Evolutionary conservation across 2,888 invertebrate species (phyloP).

Genomic region (Physocephala rufipes): DNA sequence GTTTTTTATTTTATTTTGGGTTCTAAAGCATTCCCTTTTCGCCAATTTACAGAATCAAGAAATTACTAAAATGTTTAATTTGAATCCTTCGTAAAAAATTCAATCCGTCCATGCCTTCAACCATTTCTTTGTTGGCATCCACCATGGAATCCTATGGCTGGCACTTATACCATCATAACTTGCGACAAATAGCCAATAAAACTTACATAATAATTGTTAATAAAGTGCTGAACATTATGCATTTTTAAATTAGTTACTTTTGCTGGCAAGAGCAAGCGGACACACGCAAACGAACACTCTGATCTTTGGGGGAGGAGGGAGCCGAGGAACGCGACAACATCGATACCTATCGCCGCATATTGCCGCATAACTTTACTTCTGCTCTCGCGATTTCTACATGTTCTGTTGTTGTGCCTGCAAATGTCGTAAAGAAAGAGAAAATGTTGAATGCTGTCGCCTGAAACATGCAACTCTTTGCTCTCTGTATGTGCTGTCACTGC

Average conservation of each 20-base stretch:
- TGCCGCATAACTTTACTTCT: slow-evolving; percentile 8
- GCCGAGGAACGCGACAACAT: slow-evolving; percentile 10
- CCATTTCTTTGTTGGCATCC: background rate
- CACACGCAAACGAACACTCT: slow-evolving; percentile 17
- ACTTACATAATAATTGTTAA: slow-evolving; percentile 65
- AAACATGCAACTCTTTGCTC: slow-evolving; percentile 41
- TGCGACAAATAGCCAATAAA: slow-evolving; percentile 53
- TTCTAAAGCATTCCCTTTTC: no score
- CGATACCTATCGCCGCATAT: slow-evolving; percentile 19
- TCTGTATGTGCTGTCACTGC: slow-evolving; percentile 40
- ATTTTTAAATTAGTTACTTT: slow-evolving; percentile 62
- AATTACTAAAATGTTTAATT: no score
- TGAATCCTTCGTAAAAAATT: no score
- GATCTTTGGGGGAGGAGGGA: background rate
- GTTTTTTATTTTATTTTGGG: no score
- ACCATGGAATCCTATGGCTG: background rate
- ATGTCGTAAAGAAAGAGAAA: slow-evolving; percentile 36
- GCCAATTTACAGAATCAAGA: no score
- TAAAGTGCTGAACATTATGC: slow-evolving; percentile 62
- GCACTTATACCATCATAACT: background rate
- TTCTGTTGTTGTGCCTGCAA: background rate
- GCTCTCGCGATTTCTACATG: slow-evolving; percentile 5
- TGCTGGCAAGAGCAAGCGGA: slow-evolving; percentile 41
- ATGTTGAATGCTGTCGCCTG: slow-evolving; percentile 42
- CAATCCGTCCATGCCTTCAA: slow-evolving; percentile 9